Percentiles rank a stretch among this genome's conserved stretches.
These are phyloP conservation scores for Pteropus alecto DNA, from an alignment of 2,113 vertebrate species.

Conservation along the genomic window DNA sequence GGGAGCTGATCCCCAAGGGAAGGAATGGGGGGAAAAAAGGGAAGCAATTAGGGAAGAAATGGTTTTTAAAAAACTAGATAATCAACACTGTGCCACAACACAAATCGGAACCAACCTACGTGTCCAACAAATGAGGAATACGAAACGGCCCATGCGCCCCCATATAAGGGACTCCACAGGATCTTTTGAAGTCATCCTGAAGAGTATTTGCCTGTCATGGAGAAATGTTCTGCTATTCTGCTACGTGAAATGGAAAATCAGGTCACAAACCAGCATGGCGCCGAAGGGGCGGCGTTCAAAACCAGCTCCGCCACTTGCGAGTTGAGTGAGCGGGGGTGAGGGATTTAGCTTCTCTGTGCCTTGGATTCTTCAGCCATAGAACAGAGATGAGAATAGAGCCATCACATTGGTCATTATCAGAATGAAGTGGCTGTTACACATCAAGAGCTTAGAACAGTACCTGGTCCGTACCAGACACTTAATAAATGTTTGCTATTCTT, in stretches of 20 bases:
- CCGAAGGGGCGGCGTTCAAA: neutral
- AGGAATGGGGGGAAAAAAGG: neutral
- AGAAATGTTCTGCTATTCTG: neutral
- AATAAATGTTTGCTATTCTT: neutral
- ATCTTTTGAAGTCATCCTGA: neutral
- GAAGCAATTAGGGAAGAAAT: neutral
- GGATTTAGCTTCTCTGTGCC: neutral
- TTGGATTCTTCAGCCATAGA: neutral
- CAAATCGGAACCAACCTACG: neutral
- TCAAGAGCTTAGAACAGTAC: neutral
- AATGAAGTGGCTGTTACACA: neutral
- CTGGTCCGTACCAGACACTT: neutral
- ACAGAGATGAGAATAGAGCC: neutral
- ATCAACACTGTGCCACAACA: neutral
- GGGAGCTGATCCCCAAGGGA: neutral
- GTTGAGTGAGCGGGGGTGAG: neutral
- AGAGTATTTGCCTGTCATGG: neutral
- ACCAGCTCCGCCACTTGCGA: neutral
- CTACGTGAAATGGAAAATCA: neutral
- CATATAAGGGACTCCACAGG: neutral
- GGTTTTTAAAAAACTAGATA: neutral
- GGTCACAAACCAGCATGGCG: neutral
- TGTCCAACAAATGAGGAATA: neutral
- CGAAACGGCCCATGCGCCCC: rapidly evolving
- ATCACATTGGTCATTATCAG: rapidly evolving